These are phyloP conservation scores for Nyctalus aviator DNA, from an alignment of 2,797 vertebrate species.

Conservation along the genomic window DNA sequence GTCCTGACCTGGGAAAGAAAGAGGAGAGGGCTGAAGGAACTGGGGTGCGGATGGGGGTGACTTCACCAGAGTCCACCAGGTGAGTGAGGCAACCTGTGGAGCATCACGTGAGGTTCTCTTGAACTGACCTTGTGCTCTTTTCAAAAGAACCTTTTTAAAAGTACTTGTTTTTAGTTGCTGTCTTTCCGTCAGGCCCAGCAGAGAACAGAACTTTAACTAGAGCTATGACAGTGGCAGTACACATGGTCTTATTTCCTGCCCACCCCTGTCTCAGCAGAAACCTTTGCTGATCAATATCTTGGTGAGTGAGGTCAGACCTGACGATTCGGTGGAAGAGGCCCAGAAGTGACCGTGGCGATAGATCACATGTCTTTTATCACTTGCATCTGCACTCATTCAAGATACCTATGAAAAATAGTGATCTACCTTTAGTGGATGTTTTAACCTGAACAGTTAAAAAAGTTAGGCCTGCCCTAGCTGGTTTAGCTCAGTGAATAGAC, in stretches of 20 bases:
- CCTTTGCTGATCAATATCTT: constrained; percentile 26
- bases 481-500: too few relatives aligned
- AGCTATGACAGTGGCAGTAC: neutral
- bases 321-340: neutral
- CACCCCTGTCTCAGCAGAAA: neutral
- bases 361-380: neutral
- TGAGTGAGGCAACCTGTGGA: constrained; percentile 66
- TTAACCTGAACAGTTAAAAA: constrained; percentile 35
- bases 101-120: neutral
- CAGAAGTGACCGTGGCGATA: neutral
- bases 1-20: neutral
- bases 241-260: neutral
- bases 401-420: neutral
- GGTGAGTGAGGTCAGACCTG: neutral
- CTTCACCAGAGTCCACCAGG: constrained; percentile 3
- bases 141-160: neutral
- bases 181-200: neutral
- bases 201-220: constrained; percentile 37
- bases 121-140: neutral
- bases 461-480: neutral
- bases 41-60: neutral
- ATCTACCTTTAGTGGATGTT: neutral
- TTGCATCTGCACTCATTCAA: neutral
- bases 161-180: neutral
- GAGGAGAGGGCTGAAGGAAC: neutral